phyloP scores from a whole-genome alignment of 1,140 invertebrate genomes.

The Drosophila repletoides region DNA sequence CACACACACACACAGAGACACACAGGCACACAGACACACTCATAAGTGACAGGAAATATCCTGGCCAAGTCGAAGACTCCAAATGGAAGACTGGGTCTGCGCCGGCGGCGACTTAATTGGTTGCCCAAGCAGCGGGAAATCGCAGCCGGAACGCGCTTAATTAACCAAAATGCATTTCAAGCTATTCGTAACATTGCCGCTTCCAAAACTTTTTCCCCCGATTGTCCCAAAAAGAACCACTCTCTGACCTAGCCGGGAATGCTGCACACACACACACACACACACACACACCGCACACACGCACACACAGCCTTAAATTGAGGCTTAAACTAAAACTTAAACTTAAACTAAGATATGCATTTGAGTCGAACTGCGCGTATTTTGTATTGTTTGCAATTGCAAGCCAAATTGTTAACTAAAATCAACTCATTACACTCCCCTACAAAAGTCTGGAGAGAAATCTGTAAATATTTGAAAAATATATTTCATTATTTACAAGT shows the following conservation, averaged over 20 bases:
- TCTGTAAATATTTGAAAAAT: not conserved
- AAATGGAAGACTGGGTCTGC: slow-evolving; percentile 35
- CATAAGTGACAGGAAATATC: slow-evolving; percentile 56
- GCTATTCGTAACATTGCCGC: slow-evolving; percentile 36
- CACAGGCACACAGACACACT: slow-evolving; percentile 21
- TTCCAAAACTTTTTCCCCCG: slow-evolving; percentile 41
- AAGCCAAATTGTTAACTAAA: slow-evolving; percentile 14
- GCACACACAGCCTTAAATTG: too few relatives aligned
- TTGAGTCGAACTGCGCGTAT: slow-evolving; percentile 30
- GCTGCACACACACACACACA: too few relatives aligned
- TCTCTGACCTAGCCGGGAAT: slow-evolving; percentile 35
- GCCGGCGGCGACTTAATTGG: slow-evolving; percentile 68
- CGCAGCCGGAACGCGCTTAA: slow-evolving; percentile 74
- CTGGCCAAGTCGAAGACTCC: slow-evolving; percentile 27
- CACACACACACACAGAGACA: slow-evolving; percentile 32
- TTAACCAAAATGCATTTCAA: slow-evolving; percentile 77
- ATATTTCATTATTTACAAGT: too few relatives aligned
- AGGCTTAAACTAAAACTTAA: not conserved
- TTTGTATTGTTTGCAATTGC: too few relatives aligned
- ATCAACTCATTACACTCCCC: slow-evolving; percentile 39
- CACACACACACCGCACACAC: slow-evolving; percentile 9
- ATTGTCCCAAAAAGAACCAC: slow-evolving; percentile 38
- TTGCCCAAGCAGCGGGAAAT: slow-evolving; percentile 76
- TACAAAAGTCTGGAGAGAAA: slow-evolving; percentile 3
- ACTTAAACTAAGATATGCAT: slow-evolving; percentile 47